Evolutionary conservation across 2,888 invertebrate species (phyloP), one percentile per base, ranked within the genome.

Genomic region (Drosophila melanosoma): DNA sequence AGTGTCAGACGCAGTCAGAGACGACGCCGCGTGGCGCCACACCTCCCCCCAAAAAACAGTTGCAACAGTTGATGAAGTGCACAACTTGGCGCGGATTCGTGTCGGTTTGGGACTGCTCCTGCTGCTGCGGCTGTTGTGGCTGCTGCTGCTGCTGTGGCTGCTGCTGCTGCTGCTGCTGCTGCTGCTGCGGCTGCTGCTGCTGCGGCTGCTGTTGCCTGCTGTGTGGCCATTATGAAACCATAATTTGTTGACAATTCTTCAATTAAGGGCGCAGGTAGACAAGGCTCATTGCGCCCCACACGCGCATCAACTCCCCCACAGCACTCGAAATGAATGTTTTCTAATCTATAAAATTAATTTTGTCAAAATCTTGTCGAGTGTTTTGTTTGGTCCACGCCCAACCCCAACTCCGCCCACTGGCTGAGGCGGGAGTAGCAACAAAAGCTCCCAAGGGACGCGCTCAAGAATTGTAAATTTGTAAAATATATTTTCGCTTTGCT

Each of bases 261-360:
- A 82, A 84, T 87, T 84, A 85, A 49, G 68, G 54, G 51, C 57
- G 38, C 74, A 76, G 79, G 74, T 79, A 64, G 60, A 82, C 82
- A 77, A 82, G 82, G 82, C 82, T 82, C 77, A 82, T 82, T 82
- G 81, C 80, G 72, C 45, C 45, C 23, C 52, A 40, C 12, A n/a
- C 29, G 15, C 45, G 8, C 2, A 15, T 8, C 23, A 23, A 45
- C 45, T n/a, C 29, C 35, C 8, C n/a, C 17, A 29, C 20, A 53
- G 26, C 53, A 64, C 36, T 56, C 26, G 53, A 61, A 69, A 68
- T 74, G 65, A 76, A 81, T 81, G 74, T 88, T 87, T 78, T 87
- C 82, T 82, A 87, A 87, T 87, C 90, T 89, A 79, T 89, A 72
- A 87, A 87, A 90, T 87, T 87, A 90, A 87, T 87, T 87, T 90